Conservation (phyloP, 2,888 invertebrate genomes). For the Heliconius erato region DNA sequence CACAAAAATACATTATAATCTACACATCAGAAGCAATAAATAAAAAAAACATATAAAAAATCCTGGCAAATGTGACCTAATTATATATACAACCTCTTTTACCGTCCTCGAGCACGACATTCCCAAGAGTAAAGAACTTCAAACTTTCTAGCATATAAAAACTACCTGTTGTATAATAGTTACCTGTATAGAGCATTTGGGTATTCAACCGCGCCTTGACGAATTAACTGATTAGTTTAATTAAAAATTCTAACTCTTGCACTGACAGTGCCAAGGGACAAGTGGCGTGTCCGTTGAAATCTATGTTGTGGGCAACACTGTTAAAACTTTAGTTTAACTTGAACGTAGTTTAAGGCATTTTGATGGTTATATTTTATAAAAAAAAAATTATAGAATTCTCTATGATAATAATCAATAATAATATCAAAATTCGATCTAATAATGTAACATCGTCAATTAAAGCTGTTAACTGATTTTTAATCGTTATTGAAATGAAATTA, state of each 20-base stretch:
- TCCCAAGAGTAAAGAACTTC: constrained; percentile 48
- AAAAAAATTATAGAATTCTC: neutral
- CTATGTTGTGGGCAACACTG: constrained; percentile 63
- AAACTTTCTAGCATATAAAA: constrained; percentile 44
- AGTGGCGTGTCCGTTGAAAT: constrained; percentile 74
- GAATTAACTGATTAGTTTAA: constrained; percentile 85
- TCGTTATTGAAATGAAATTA: too few species aligned
- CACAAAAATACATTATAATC: too few species aligned
- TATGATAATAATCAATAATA: neutral
- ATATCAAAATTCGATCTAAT: neutral
- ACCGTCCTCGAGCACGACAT: constrained; percentile 35
- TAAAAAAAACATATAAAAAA: constrained; percentile 32
- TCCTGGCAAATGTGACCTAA: constrained; percentile 50
- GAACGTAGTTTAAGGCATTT: neutral
- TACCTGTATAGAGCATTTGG: constrained; percentile 51
- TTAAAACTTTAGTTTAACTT: constrained; percentile 44
- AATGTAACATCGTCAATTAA: too few species aligned
- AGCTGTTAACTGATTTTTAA: too few species aligned
- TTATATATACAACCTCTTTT: constrained; percentile 44
- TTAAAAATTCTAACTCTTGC: constrained; percentile 84
- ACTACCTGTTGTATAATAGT: constrained; percentile 50
- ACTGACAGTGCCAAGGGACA: constrained; percentile 69
- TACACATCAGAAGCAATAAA: neutral
- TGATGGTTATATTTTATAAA: neutral
- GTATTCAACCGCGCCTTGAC: constrained; percentile 68